Conservation (phyloP, 1,140 invertebrate genomes). For the Drosophila cardini region DNA sequence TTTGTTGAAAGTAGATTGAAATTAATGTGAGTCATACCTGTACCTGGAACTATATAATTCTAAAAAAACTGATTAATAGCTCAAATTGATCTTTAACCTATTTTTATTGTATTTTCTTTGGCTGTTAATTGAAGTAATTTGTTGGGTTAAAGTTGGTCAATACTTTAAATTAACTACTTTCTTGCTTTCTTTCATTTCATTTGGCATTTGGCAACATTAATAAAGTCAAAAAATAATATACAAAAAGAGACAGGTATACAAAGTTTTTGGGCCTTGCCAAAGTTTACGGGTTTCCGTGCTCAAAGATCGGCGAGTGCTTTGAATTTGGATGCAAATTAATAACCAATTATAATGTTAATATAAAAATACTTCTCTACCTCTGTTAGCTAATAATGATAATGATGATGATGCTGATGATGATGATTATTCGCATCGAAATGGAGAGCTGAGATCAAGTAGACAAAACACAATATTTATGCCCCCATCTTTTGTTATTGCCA, state of each 20-base stretch:
- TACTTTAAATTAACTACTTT: slow-evolving; percentile 38
- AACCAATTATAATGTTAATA: slow-evolving; percentile 73
- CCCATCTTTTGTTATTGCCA: slow-evolving; percentile 30
- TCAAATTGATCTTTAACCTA: slow-evolving; percentile 50
- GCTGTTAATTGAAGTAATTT: slow-evolving; percentile 65
- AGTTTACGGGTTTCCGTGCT: slow-evolving; percentile 31
- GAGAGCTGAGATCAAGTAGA: slow-evolving; percentile 10
- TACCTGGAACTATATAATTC: slow-evolving; percentile 18
- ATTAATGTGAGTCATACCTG: slow-evolving; percentile 52
- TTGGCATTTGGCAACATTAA: slow-evolving; percentile 29
- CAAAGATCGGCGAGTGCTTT: slow-evolving; percentile 49
- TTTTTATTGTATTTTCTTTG: slow-evolving; percentile 35
- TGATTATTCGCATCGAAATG: slow-evolving; percentile 32
- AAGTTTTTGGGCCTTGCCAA: slow-evolving; percentile 10
- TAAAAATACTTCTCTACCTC: slow-evolving; percentile 45
- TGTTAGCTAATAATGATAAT: slow-evolving; percentile 15
- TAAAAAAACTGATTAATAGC: slow-evolving; percentile 38
- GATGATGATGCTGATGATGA: slow-evolving; percentile 10
- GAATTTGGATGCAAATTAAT: slow-evolving; percentile 77
- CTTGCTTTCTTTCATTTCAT: slow-evolving; percentile 50
- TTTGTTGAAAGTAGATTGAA: slow-evolving; percentile 22
- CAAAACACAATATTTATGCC: slow-evolving; percentile 26
- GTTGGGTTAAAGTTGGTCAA: slow-evolving; percentile 38
- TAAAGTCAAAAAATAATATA: background rate
- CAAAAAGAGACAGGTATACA: slow-evolving; percentile 6